Percentiles rank a stretch among this genome's conserved stretches.
phyloP scores from a whole-genome alignment of 1,140 invertebrate species.

The Lycorma delicatula region DNA sequence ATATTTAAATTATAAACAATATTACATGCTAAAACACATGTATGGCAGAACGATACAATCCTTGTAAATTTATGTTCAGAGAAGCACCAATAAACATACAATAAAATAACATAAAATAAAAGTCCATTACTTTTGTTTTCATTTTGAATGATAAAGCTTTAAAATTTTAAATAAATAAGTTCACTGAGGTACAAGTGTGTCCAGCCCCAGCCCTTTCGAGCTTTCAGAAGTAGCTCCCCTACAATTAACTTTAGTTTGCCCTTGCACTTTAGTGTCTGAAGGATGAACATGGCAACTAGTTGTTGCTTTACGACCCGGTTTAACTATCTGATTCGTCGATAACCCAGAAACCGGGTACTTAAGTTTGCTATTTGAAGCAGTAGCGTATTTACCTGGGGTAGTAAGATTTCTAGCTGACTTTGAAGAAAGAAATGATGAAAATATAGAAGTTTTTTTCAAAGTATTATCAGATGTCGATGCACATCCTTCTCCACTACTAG shows the following conservation, averaged over 20 bases:
- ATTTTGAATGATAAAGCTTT: too few species aligned
- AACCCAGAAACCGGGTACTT: conserved; percentile 54
- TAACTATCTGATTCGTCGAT: conserved; percentile 47
- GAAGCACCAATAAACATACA: too few species aligned
- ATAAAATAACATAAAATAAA: too few species aligned
- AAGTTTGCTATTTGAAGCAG: conserved; percentile 21
- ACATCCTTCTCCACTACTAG: neutral
- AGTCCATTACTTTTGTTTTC: too few species aligned
- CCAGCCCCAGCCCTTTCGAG: too few species aligned
- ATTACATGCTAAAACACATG: too few species aligned
- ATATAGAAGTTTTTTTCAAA: conserved; percentile 19
- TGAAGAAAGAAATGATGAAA: conserved; percentile 24
- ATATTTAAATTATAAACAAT: too few species aligned
- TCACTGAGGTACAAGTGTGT: too few species aligned
- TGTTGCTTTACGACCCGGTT: conserved; percentile 44
- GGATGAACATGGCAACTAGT: conserved; percentile 50
- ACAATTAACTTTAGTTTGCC: neutral
- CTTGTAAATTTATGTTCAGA: too few species aligned
- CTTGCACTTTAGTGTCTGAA: neutral
- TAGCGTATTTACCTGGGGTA: conserved; percentile 10
- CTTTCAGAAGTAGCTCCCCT: too few species aligned
- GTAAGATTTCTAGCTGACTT: conserved; percentile 14
- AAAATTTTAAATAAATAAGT: too few species aligned
- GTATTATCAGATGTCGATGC: neutral
- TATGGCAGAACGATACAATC: too few species aligned